Evolutionary conservation across 2,888 invertebrate species (phyloP), one percentile per base, ranked within the genome.

Genomic region (Melinaea marsaeus): DNA sequence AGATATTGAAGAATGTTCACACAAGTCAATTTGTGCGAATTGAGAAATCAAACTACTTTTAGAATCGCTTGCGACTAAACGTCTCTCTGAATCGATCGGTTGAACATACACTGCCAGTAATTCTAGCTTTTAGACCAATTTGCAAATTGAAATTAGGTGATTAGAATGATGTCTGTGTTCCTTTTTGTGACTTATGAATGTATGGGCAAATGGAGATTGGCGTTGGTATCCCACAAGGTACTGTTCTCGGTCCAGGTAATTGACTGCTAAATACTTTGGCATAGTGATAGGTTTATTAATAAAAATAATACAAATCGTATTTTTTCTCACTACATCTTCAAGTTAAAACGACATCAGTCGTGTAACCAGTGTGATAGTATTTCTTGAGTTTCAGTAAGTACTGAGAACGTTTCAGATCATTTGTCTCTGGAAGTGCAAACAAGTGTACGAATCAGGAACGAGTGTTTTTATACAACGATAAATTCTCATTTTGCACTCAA

Each of bases 81-180:
- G 22, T 22, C 22, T 22, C 22, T 22, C 22, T 22, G 22, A 22
- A 22, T 22, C 22, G 22, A 22, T 22, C 22, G 22, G 22, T 22
- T 22, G 22, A 22, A 22, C 22, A 22, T 22, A 22, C 22, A 22
- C 22, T 22, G 22, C 22, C 22, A 22, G 22, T 22, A 22, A 22
- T 22, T 22, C 22, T 22, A 22, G 22, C 22, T 22, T 22, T 22
- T 22, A 22, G 22, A 22, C 22, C 22, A 80, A 84, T 83, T 85
- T 82, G 83, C 80, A 74, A 83, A 85, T 85, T 85, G 79, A 83
- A 84, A 85, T 84, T 78, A 80, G 79, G 74, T 77, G 74, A 76
- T 75, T 72, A 74, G 61, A 58, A 55, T 32, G 48, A 48, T 34
- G 34, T 58, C 11, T n/a, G 11, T 48, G 34, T 47, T 34, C 47